Evolutionary conservation across 1,140 invertebrate genomes (phyloP), one percentile per base, ranked within the genome.

Genomic region (Aphelinus certus): DNA sequence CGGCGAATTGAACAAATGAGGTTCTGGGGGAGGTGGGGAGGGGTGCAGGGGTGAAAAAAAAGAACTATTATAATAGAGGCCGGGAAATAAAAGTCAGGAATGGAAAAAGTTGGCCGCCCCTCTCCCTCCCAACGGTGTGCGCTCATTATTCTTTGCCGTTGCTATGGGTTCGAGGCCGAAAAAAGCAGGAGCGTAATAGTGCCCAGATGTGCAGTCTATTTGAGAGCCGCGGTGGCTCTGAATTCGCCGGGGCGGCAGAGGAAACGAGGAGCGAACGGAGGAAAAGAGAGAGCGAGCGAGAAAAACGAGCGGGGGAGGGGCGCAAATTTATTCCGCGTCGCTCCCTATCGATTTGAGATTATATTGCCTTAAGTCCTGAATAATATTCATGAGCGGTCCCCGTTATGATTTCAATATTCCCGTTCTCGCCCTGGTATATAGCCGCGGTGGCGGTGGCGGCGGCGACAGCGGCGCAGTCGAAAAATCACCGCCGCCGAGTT

Each of bases 361-460:
- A 87, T 85, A 85, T 86, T 82, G 82, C 83, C 81, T 82, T 85
- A 84, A 84, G 81, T 83, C 79, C 75, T 76, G 81, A 86, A 86
- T 85, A 85, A 85, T 87, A 86, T 86, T 87, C 85, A 85, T 86
- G 83, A 83, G 70, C 79, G 77, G 64, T 42, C 46, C 6, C 77
- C 82, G 81, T 84, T 86, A 86, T 85, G 84, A 86, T 85, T 86
- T 86, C 82, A 85, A 85, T 87, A 85, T 85, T 83, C 82, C 80
- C 76, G 71, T 78, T 79, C 58, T 64, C 46, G 60, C 49, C 10
- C 26, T 0, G 26, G 26, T 26, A 26, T 26, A 26, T 26, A 26
- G 26, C 51, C n/a, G 55, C 69, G 7, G 1, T 7, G 56, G n/a
- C 56, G 7, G 46, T 68, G 55, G 51, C 43, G 10, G 2, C n/a